Conservation (phyloP, 2,797 vertebrate species). For the Avahi laniger region DNA sequence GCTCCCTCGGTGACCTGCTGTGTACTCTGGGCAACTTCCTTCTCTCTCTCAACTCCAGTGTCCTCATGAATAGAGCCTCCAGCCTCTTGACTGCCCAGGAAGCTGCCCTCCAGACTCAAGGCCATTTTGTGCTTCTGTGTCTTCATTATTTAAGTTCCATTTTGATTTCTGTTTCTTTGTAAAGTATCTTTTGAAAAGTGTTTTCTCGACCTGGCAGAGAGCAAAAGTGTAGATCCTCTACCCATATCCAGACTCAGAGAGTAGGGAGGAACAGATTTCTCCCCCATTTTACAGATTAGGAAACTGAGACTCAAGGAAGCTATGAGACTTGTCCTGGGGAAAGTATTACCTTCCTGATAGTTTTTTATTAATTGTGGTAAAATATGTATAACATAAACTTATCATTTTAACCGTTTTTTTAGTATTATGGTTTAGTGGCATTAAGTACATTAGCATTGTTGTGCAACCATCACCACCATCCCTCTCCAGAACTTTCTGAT, state of each 20-base stretch:
- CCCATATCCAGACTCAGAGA: background rate
- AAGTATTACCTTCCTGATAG: background rate
- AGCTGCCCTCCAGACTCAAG: background rate
- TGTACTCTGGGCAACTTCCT: background rate
- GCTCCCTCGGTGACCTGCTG: fast-evolving
- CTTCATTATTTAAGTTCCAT: background rate
- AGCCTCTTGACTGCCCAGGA: background rate
- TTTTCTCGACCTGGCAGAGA: background rate
- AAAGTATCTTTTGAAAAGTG: background rate
- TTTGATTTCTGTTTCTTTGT: background rate
- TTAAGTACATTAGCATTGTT: background rate
- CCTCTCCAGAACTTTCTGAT: background rate
- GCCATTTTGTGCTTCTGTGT: background rate
- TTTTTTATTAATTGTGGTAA: background rate
- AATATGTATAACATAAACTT: background rate
- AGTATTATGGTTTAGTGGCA: background rate
- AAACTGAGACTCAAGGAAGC: background rate
- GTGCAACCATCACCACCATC: fast-evolving
- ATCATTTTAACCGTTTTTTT: background rate
- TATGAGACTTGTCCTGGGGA: background rate
- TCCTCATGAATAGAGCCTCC: background rate
- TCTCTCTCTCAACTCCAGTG: background rate
- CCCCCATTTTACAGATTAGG: background rate
- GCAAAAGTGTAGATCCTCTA: background rate
- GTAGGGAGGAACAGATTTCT: background rate